Evolutionary conservation across 2,888 invertebrate genomes (phyloP).

Genomic region (Chrysomela aeneicollis): DNA sequence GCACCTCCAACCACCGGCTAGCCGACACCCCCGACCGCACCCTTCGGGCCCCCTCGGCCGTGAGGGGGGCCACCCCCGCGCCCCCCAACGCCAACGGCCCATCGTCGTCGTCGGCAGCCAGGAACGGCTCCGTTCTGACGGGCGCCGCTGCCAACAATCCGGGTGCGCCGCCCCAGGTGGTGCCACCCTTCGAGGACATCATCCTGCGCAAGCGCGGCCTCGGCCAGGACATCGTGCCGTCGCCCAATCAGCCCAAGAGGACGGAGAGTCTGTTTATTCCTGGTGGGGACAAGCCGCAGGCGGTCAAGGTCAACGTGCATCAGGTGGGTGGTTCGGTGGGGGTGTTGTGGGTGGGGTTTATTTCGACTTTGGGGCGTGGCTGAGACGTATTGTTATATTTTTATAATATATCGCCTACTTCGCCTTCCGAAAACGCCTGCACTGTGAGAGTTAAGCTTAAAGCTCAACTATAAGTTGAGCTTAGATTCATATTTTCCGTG

Average conservation of each 20-base stretch:
- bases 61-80: conserved; percentile 65
- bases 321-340: conserved; percentile 35
- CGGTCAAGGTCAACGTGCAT: conserved; percentile 31
- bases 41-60: conserved; percentile 66
- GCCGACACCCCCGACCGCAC: conserved; percentile 62
- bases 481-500: too few relatives aligned
- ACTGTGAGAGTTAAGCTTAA: too few relatives aligned
- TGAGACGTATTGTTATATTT: too few relatives aligned
- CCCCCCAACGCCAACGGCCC: conserved; percentile 42
- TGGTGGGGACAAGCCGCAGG: conserved; percentile 59
- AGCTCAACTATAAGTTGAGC: too few relatives aligned
- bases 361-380: too few relatives aligned
- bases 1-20: conserved; percentile 53
- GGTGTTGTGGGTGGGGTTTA: too few relatives aligned
- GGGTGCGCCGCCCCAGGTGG: conserved; percentile 25
- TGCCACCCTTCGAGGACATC: conserved; percentile 82
- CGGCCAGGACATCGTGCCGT: conserved; percentile 90
- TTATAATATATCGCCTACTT: too few relatives aligned
- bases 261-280: conserved; percentile 89
- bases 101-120: conserved; percentile 58
- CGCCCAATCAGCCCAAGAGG: conserved; percentile 86
- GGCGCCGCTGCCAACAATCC: conserved; percentile 61
- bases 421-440: too few relatives aligned
- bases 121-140: conserved; percentile 73
- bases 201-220: conserved; percentile 80